phyloP scores from a whole-genome alignment of 2,113 vertebrate species.

The Tyto alba region DNA sequence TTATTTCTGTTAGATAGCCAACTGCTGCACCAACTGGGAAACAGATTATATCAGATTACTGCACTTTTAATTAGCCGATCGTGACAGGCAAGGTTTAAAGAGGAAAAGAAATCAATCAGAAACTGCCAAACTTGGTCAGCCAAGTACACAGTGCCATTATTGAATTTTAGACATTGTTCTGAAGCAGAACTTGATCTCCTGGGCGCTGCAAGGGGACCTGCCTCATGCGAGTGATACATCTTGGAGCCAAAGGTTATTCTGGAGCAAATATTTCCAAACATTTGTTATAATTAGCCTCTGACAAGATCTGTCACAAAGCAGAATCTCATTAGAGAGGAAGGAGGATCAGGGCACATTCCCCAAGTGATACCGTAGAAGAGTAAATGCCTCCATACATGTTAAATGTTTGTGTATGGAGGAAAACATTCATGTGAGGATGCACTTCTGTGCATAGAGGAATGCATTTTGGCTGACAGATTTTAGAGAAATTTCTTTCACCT shows the following conservation, averaged over 20 bases:
- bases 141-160: background rate
- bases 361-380: background rate
- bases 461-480: background rate
- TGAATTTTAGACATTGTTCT: slow-evolving; percentile 36
- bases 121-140: slow-evolving; percentile 36
- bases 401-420: too few relatives aligned
- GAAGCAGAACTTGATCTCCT: slow-evolving; percentile 15
- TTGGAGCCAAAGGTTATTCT: slow-evolving; percentile 20
- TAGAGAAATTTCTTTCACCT: background rate
- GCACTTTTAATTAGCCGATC: slow-evolving; percentile 64
- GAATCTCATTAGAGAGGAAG: background rate
- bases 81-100: slow-evolving; percentile 54
- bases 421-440: rapidly evolving
- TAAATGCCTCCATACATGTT: background rate
- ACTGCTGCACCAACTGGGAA: slow-evolving; percentile 20
- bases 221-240: background rate
- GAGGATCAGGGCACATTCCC: background rate
- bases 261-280: slow-evolving; percentile 8
- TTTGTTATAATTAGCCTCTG: slow-evolving; percentile 50
- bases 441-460: background rate
- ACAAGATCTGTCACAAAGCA: background rate
- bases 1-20: slow-evolving; percentile 59
- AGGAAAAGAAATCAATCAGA: slow-evolving; percentile 59
- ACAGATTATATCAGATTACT: slow-evolving; percentile 65
- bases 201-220: background rate